Evolutionary conservation across 2,888 invertebrate genomes (phyloP), one percentile per base, ranked within the genome.

Genomic region (Drosophila atripex): DNA sequence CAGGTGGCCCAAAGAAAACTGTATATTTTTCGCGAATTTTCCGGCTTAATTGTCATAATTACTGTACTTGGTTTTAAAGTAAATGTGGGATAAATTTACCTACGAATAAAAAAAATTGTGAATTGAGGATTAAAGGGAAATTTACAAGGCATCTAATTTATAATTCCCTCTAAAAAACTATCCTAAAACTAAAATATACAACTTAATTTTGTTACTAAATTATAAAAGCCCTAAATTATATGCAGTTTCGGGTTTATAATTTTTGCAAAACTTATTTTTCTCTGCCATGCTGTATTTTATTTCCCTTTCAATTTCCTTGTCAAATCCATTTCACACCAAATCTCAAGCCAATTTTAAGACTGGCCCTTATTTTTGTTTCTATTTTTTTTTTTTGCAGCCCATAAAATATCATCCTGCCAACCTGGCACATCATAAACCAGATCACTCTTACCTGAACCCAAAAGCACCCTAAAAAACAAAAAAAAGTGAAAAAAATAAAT

Each of bases 401-500:
- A 30, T 12, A 12, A 54, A 60, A 46, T 23, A 8, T 51, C 30
- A 23, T 47, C 52, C 66, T 65, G 45, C 30, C 18, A 39, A 11
- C 52, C 23, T n/a, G 25, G n/a, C 63, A 64, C 52, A 12, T 46
- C 65, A 65, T 64, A 65, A 64, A 64, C 64, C 9, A 53, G 66
- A 64, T 64, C 53, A 65, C 38, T 39, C 28, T 14, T 39, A 30
- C 38, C 50, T 35, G 38, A 47, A 23, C 47, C 61, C 12, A 12
- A 11, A 32, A 9, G 25, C 46, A 21, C n/a, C n/a, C 39, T 18
- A 18, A 18, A 21, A 51, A 39, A 30, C n/a, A 14, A 23, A 14
- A 43, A 39, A 51, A 39, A 30, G 49, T 11, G 14, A 55, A 28
- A 30, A 35, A 56, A 39, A 47, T 53, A 28, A 41, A 65, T 64